Evolutionary conservation across 1,140 invertebrate genomes (phyloP).

Genomic region (Scaptomyza pallida): DNA sequence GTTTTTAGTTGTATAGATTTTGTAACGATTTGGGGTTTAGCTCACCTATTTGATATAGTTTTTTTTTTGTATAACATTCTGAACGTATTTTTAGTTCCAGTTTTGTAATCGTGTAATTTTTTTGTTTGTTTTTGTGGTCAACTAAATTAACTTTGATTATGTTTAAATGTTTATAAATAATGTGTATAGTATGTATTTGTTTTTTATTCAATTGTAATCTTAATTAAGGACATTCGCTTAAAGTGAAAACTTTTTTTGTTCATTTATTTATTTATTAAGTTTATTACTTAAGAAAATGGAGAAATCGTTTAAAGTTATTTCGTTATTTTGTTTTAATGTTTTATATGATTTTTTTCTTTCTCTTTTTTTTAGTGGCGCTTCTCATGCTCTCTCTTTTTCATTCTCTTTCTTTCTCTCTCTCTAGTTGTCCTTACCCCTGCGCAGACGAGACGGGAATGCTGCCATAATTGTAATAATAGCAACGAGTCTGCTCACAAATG

Average conservation of each 20-base stretch:
- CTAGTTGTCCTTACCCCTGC: conserved; percentile 90
- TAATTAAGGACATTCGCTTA: conserved; percentile 79
- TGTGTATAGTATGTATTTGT: conserved; percentile 35
- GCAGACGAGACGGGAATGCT: conserved; percentile 93
- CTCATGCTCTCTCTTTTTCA: conserved; percentile 43
- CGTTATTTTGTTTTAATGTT: conserved; percentile 33
- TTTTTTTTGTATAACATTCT: conserved; percentile 58
- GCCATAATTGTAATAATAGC: conserved; percentile 95
- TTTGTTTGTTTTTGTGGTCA: conserved; percentile 56
- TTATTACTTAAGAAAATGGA: conserved; percentile 52
- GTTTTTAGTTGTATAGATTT: conserved; percentile 63
- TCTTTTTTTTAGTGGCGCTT: conserved; percentile 43
- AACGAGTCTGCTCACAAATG: conserved; percentile 94
- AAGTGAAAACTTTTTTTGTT: conserved; percentile 57
- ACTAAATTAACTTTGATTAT: conserved; percentile 77
- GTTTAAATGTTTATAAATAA: conserved; percentile 30
- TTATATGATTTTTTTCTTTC: conserved; percentile 41
- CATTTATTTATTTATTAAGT: too few relatives aligned
- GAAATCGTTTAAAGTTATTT: conserved; percentile 28
- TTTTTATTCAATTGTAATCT: conserved; percentile 33
- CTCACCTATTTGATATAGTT: conserved; percentile 79
- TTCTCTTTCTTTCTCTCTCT: conserved; percentile 1
- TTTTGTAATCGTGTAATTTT: conserved; percentile 29
- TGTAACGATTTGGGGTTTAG: conserved; percentile 83
- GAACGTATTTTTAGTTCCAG: conserved; percentile 36